phyloP scores from a whole-genome alignment of 2,888 invertebrate genomes.

The Ectemnius cavifrons region DNA sequence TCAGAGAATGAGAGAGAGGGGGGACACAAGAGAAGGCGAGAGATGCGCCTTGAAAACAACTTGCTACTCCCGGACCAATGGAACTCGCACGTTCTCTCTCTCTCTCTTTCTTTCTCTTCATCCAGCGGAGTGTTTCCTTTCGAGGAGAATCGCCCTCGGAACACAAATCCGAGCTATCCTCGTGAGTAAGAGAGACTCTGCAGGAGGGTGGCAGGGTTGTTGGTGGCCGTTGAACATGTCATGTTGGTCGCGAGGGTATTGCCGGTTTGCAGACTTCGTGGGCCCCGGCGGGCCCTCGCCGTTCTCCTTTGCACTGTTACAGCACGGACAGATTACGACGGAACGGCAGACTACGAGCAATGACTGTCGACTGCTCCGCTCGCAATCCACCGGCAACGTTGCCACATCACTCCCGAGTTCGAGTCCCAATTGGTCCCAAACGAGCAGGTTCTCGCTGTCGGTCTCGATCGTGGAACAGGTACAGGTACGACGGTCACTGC shows the following conservation, averaged over 20 bases:
- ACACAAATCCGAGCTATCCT: constrained; percentile 41
- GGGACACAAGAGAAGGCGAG: not conserved
- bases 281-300: constrained; percentile 58
- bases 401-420: constrained; percentile 64
- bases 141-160: constrained; percentile 9
- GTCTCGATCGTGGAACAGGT: constrained; percentile 39
- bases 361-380: constrained; percentile 57
- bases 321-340: constrained; percentile 61
- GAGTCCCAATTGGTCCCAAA: constrained; percentile 19
- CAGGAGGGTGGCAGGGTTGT: constrained; percentile 7
- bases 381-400: constrained; percentile 68
- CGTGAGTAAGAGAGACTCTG: constrained; percentile 27
- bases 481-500: constrained; percentile 56
- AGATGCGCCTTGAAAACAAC: constrained; percentile 25
- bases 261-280: constrained; percentile 17
- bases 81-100: constrained; percentile 25
- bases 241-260: no score
- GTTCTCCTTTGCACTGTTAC: constrained; percentile 41
- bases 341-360: constrained; percentile 54
- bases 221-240: constrained; percentile 38
- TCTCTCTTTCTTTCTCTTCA: not conserved
- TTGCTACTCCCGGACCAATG: constrained; percentile 35
- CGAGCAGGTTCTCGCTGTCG: constrained; percentile 50
- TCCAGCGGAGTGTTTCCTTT: not conserved
- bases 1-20: not conserved